Evolutionary conservation across 2,888 invertebrate genomes (phyloP).

Genomic region (Amphiduros pacificus): DNA sequence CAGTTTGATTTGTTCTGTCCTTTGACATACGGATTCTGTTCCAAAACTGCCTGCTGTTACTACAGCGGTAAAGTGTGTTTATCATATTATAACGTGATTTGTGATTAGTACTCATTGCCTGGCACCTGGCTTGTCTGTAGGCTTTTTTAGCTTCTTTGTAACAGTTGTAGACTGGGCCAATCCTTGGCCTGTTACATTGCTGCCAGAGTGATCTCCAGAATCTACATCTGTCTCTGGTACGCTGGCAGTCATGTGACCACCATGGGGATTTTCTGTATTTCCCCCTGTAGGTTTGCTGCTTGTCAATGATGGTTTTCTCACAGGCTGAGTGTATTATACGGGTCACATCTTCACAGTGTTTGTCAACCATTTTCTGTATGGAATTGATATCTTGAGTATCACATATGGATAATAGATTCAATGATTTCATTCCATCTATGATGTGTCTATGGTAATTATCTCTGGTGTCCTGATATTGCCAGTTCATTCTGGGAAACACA

Average conservation of each 20-base stretch:
- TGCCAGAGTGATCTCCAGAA: not conserved
- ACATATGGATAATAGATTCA: no score
- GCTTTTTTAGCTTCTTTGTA: not conserved
- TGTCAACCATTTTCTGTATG: not conserved
- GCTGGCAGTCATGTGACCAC: not conserved
- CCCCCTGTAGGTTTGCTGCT: not conserved
- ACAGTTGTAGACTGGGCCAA: not conserved
- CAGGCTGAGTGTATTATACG: not conserved
- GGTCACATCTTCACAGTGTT: not conserved
- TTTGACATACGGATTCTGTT: not conserved
- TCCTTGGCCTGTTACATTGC: not conserved
- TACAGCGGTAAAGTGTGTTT: not conserved
- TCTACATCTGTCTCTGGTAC: not conserved
- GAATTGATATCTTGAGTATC: no score
- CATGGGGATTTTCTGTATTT: not conserved
- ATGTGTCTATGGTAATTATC: no score
- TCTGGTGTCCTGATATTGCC: not conserved
- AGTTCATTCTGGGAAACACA: not conserved
- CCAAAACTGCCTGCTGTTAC: not conserved
- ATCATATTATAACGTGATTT: not conserved
- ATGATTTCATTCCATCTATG: no score
- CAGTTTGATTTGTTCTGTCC: no score
- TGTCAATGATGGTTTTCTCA: not conserved
- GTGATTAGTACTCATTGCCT: not conserved
- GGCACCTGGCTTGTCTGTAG: not conserved